Base-by-base conservation (phyloP, 2,113 vertebrate genomes). In the Myrmecophaga tridactyla region DNA sequence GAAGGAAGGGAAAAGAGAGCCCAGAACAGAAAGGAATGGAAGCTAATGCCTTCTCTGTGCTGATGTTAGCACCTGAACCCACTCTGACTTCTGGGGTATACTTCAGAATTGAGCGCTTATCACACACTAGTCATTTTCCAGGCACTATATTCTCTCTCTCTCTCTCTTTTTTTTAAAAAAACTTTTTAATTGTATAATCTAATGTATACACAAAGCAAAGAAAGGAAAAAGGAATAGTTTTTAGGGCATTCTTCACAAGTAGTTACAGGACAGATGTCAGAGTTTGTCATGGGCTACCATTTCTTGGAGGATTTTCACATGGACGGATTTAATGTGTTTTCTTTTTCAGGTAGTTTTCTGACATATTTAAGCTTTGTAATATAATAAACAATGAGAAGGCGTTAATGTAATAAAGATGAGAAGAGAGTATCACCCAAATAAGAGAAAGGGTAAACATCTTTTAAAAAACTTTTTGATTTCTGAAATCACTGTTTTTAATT, bases 341-440 rank as follows among this genome's bases (percentile, higher is more conserved):
- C 48, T 87, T 93, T 96, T 85, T 6, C 23, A 58, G 41, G 41
- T 86, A 43, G 53, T 86, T 94, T 88, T 39, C 72, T 60, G 65
- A 41, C 21, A 77, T 46, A 53, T 75, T 70, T 87, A 62, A 90
- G 65, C 23, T 92, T 90, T 91, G 12, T 81, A 34, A 77, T 48
- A n/a, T 77, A 34, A 65, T 88, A 92, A 90, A 67, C n/a, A 88
- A 9, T 89, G 69, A 89, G 62, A 62, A 27, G 25, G 2, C 31
- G 81, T 31, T 76, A 78, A 72, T 60, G 23, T 93, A 20, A 89
- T 51, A 6, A 85, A 94, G 20, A 81, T 15, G 81, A 84, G 46
- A 87, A 75, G 34, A 72, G 25, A 89, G 70, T 67, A 39, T 27
- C 58, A 63, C 11, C 69, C 11, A 95, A 39, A 60, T 48, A 21